Evolutionary conservation across 2,113 vertebrate genomes (phyloP), one percentile per base, ranked within the genome.

Genomic region (Psettodes erumei): DNA sequence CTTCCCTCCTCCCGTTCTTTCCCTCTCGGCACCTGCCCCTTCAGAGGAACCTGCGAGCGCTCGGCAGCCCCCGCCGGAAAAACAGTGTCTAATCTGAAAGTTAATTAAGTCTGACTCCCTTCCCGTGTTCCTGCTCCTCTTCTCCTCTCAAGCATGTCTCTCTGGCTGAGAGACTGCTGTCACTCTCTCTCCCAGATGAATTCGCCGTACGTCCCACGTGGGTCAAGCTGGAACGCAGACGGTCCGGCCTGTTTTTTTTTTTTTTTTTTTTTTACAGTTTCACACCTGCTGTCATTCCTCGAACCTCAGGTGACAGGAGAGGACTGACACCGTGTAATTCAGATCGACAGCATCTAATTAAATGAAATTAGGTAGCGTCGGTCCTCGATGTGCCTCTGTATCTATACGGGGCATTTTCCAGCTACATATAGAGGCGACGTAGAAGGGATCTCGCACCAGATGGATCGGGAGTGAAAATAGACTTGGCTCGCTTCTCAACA

Each of bases 391-490:
- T 59, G 19, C 73, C 68, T 53, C 82, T 47, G 48, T 3, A 32
- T 69, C 68, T 79, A 60, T 56, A 75, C 32, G 40, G 43, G 59
- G 58, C 28, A 69, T 63, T 73, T 75, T 75, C 63, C 73, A 61
- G 77, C 67, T n/a, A 38, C 75, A 79, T 87, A 79, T 90, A 81
- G 75, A 75, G 30, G 56, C 42, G 19, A 47, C 79, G 71, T 85
- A 77, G 83, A 74, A 32, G 43, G 72, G 71, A 89, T 89, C 79
- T 87, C 77, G 79, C 83, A 83, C 75, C 90, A 91, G 89, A 93
- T 92, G 91, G 90, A 90, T 85, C 64, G 81, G 66, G 79, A 61
- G 65, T 84, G 78, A 90, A 91, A 91, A 93, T 93, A 93, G 91
- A 90, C 67, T 90, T 91, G 91, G 87, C 90, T 84, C 45, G 56